Evolutionary conservation across 2,113 vertebrate genomes (phyloP).

Genomic region (Labrus mixtus): DNA sequence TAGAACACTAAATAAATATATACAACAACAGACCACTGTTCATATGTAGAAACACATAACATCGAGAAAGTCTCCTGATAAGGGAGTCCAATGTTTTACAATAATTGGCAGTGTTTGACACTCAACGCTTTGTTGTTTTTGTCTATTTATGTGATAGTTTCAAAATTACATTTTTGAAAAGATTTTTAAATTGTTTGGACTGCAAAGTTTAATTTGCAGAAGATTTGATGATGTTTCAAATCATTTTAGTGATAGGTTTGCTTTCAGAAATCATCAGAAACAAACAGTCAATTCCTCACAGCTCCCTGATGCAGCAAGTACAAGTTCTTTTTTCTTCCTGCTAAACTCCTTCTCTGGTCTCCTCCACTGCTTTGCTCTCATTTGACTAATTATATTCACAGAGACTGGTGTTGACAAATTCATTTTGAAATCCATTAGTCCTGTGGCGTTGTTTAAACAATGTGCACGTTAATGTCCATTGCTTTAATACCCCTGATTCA

Average conservation of each 20-base stretch:
- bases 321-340: conserved; percentile 18
- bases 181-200: not conserved
- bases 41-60: no score
- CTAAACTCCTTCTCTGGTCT: conserved; percentile 49
- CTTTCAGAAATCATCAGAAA: not conserved
- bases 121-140: no score
- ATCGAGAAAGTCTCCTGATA: no score
- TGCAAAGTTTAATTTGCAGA: not conserved
- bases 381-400: conserved; percentile 82
- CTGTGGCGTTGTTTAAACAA: conserved; percentile 83
- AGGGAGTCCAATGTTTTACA: no score
- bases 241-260: not conserved
- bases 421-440: conserved; percentile 86
- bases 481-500: conserved; percentile 82
- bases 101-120: no score
- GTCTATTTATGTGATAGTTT: no score
- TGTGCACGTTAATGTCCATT: conserved; percentile 81
- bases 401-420: conserved; percentile 84
- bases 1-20: no score
- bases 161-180: no score
- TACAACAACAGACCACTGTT: no score
- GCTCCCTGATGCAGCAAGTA: conserved; percentile 20
- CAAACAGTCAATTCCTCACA: not conserved
- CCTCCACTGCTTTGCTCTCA: conserved; percentile 68
- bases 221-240: not conserved